These are phyloP conservation scores for Leistus spinibarbis DNA, from an alignment of 2,888 invertebrate genomes.

Conservation along the genomic window DNA sequence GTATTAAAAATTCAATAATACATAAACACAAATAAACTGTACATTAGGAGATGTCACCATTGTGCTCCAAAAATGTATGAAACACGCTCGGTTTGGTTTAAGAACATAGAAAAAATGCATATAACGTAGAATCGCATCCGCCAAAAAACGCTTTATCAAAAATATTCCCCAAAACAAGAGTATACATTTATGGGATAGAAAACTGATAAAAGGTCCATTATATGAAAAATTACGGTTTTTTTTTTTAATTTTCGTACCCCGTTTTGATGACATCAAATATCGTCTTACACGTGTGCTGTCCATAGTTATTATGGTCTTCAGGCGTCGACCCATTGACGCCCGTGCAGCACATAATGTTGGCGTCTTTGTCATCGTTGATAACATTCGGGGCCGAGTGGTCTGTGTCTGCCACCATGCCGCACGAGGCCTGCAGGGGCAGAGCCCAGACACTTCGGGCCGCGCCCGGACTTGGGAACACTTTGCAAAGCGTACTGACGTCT, in stretches of 20 bases:
- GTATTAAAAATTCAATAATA: too few relatives aligned
- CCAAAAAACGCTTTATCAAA: too few relatives aligned
- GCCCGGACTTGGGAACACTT: slow-evolving; percentile 84
- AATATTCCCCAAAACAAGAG: too few relatives aligned
- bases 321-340: slow-evolving; percentile 54
- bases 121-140: too few relatives aligned
- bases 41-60: too few relatives aligned
- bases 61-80: too few relatives aligned
- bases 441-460: slow-evolving; percentile 90
- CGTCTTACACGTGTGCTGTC: slow-evolving; percentile 65
- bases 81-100: too few relatives aligned
- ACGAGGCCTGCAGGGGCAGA: slow-evolving; percentile 78
- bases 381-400: slow-evolving; percentile 60
- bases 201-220: too few relatives aligned
- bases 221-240: too few relatives aligned
- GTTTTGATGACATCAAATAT: slow-evolving; percentile 87
- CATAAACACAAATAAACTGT: too few relatives aligned
- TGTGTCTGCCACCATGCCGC: slow-evolving; percentile 77
- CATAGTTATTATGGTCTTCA: slow-evolving; percentile 46
- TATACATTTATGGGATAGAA: too few relatives aligned
- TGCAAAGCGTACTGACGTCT: slow-evolving; percentile 56
- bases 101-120: too few relatives aligned
- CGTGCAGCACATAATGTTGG: slow-evolving; percentile 54
- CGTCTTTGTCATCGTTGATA: slow-evolving; percentile 58
- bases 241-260: slow-evolving; percentile 63